phyloP scores from a whole-genome alignment of 2,797 vertebrate species.

The Merluccius polli region DNA sequence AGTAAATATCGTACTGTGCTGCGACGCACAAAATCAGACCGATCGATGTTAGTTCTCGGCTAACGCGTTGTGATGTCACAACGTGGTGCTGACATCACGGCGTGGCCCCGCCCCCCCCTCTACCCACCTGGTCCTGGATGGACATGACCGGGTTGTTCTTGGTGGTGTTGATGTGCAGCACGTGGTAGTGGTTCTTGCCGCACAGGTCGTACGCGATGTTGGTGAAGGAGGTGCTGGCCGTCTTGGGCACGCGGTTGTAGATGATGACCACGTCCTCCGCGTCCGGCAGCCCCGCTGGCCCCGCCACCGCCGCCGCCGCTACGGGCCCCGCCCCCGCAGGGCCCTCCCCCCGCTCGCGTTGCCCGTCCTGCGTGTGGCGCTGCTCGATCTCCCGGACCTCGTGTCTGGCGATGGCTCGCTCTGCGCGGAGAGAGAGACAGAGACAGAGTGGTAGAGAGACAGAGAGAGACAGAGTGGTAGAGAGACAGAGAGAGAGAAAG shows the following conservation, averaged over 20 bases:
- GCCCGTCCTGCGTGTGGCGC: constrained; percentile 84
- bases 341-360: constrained; percentile 67
- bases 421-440: constrained; percentile 59
- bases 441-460: neutral
- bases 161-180: constrained; percentile 98
- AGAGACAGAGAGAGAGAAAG: neutral
- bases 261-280: constrained; percentile 89
- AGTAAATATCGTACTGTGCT: neutral
- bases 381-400: constrained; percentile 96
- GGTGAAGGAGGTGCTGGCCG: constrained; percentile 98
- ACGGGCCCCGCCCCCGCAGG: neutral
- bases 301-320: constrained; percentile 41
- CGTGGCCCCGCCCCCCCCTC: neutral
- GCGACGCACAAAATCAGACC: neutral
- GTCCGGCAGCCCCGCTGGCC: constrained; percentile 56
- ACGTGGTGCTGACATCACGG: neutral
- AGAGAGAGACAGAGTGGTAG: neutral
- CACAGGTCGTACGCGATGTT: constrained; percentile 98
- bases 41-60: neutral
- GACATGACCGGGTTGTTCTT: constrained; percentile 99
- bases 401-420: constrained; percentile 92
- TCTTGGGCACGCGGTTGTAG: constrained; percentile 98
- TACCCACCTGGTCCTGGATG: constrained; percentile 92
- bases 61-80: neutral
- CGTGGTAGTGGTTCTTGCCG: constrained; percentile 92